phyloP scores from a whole-genome alignment of 2,797 vertebrate genomes.

The Falco naumanni region DNA sequence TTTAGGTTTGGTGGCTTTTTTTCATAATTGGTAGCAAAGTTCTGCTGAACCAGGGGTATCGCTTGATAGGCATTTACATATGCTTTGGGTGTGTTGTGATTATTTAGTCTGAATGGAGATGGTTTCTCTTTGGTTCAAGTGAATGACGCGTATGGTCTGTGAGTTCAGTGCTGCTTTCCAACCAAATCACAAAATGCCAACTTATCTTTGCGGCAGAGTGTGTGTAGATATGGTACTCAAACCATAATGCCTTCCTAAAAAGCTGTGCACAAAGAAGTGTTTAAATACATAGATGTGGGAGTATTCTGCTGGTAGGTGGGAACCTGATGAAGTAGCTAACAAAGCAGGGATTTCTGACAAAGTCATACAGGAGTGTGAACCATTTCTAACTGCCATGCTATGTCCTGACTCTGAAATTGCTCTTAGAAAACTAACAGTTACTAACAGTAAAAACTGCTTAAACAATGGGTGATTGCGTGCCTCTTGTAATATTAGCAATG shows the following conservation, averaged over 20 bases:
- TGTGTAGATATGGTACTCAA: neutral
- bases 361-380: neutral
- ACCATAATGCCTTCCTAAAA: neutral
- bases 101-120: neutral
- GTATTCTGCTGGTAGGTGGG: neutral
- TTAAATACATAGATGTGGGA: neutral
- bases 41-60: neutral
- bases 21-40: neutral
- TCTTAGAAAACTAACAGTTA: neutral
- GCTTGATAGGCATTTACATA: neutral
- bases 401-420: neutral
- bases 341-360: neutral
- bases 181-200: neutral
- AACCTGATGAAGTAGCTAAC: neutral
- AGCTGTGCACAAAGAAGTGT: neutral
- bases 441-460: neutral
- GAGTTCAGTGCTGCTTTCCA: neutral
- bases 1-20: neutral
- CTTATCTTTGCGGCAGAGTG: neutral
- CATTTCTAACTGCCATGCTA: neutral
- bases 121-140: neutral
- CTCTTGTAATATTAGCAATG: neutral
- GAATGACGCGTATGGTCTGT: fast-evolving
- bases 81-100: neutral
- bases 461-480: fast-evolving